Evolutionary conservation across 2,888 invertebrate species (phyloP), one percentile per base, ranked within the genome.

Genomic region (Yponomeuta sedellus): DNA sequence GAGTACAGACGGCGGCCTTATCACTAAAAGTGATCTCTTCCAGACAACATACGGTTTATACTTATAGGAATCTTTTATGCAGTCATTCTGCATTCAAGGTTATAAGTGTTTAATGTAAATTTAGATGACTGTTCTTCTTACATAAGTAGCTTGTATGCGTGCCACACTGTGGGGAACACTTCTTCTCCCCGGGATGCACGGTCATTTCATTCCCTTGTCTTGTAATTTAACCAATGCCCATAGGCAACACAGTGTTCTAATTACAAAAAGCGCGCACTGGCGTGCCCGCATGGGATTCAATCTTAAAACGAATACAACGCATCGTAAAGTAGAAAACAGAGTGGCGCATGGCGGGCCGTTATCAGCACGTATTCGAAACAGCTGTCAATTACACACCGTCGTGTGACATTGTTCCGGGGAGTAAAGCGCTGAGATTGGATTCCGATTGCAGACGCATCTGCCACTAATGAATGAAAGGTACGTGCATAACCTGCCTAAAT

Each of bases 391-490:
- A 80, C 73, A 73, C 68, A 70, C 69, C 69, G 74, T 71, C 76
- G 71, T 70, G 77, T 73, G 77, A 75, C 81, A 77, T 72, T 73
- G 79, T 78, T 73, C 72, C 70, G 69, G 76, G 70, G 74, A 69
- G 74, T 64, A 75, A 61, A 57, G 77, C 77, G 72, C 75, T 74
- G 78, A 80, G 82, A 86, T 86, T 84, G 81, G 82, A 83, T 86
- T 87, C 78, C 80, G 77, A 82, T 81, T 80, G 83, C 80, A 80
- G 79, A 77, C 79, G 79, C 81, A 81, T 81, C 78, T 81, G 81
- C 77, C 77, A 75, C 78, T 80, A 84, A 85, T 83, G 80, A 80
- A 79, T 75, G 52, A 78, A 70, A 72, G 76, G 77, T 75, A 81
- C 81, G 81, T 81, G 81, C 78, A 78, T 77, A 67, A 66, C 64